Base-by-base conservation (phyloP, 2,888 invertebrate genomes). In the Vesta saturnalis region DNA sequence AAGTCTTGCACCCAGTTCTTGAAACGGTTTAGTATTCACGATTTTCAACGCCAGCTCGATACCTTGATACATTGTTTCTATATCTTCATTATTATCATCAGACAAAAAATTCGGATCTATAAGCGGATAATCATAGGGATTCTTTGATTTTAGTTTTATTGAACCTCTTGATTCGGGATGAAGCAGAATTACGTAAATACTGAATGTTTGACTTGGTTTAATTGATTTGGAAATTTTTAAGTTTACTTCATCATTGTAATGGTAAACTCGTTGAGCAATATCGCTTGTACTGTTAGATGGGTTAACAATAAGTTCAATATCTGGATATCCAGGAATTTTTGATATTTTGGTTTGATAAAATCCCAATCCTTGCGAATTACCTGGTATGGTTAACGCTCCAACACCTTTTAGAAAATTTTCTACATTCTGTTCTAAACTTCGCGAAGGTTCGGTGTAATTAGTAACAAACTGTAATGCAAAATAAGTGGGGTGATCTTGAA, bases 401-500 rank as follows among this genome's bases (percentile, higher is more conserved):
- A 21, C 14, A 14, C 72, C 75, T 14, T 71, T 60, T 14, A 77
- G 63, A 60, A 64, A 77, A n/a, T 76, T 49, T 59, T 60, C 30
- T 1, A 77, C 63, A 21, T 72, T 61, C 60, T 72, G 22, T 16
- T 23, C 19, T 43, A 67, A 15, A 16, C 19, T 58, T 18, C 16
- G 21, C 1, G 39, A n/a, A 8, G 69, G 64, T 64, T 66, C 72
- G 1, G 59, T 23, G 46, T 61, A 65, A 77, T 92, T 91, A 1
- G 91, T 87, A 57, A 89, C 83, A 77, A 93, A 93, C 0, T 89
- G 89, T 60, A 92, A 84, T 1, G 90, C 91, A 1, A 89, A 89
- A 71, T 92, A 87, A 0, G 90, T 90, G 1, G 92, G 85, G 76
- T 94, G 94, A 80, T 94, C 93, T 80, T 92, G 92, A 0, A 94